Percentiles rank a stretch among this genome's conserved stretches.
These are phyloP conservation scores for Hirtodrosophila alboralis DNA, from an alignment of 2,888 invertebrate species.

Conservation along the genomic window DNA sequence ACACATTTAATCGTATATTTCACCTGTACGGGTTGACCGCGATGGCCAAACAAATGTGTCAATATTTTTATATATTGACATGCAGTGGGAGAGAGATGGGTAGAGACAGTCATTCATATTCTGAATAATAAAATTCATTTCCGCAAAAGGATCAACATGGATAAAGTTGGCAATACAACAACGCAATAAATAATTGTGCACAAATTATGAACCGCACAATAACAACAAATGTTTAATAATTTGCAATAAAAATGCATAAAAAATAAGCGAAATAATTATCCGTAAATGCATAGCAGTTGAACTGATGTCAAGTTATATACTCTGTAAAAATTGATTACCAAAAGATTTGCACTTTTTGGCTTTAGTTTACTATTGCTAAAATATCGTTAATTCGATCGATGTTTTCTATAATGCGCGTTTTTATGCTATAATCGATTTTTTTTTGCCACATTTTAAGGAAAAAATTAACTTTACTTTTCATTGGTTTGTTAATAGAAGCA, in stretches of 20 bases:
- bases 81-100: neutral
- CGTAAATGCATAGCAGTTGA: slow-evolving; percentile 6
- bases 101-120: slow-evolving; percentile 14
- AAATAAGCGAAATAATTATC: slow-evolving; percentile 34
- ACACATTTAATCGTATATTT: slow-evolving; percentile 42
- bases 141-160: slow-evolving; percentile 63
- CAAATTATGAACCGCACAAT: slow-evolving; percentile 54
- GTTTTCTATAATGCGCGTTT: too few species aligned
- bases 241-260: slow-evolving; percentile 20
- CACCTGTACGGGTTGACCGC: slow-evolving; percentile 49
- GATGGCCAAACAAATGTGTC: slow-evolving; percentile 45
- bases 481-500: too few species aligned
- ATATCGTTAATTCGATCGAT: neutral
- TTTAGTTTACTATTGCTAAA: too few species aligned
- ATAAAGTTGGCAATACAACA: slow-evolving; percentile 37
- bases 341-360: too few species aligned
- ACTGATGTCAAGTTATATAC: slow-evolving; percentile 5
- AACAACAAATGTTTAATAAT: slow-evolving; percentile 36
- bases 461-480: too few species aligned
- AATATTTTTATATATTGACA: slow-evolving; percentile 14
- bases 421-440: too few species aligned
- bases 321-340: slow-evolving; percentile 1
- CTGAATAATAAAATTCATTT: slow-evolving; percentile 58
- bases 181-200: slow-evolving; percentile 61
- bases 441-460: too few species aligned